These are phyloP conservation scores for Philhelius pedissequus DNA, from an alignment of 2,888 invertebrate species.

Conservation along the genomic window DNA sequence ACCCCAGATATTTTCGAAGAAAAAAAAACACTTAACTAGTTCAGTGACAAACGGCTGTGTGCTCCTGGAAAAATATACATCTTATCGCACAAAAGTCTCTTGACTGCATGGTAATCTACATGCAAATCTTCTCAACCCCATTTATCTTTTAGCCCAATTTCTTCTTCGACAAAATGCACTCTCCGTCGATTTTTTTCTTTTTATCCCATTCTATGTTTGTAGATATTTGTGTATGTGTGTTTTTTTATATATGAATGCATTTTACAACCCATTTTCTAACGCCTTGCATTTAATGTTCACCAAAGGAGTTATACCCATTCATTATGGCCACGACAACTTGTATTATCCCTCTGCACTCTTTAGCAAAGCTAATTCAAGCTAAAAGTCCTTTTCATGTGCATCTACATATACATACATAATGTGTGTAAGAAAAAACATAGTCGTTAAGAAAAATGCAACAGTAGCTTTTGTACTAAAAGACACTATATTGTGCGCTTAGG, in stretches of 20 bases:
- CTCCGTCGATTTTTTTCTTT: background rate
- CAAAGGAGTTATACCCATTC: constrained; percentile 62
- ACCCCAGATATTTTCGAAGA: background rate
- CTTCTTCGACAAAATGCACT: constrained; percentile 3
- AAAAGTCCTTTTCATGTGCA: constrained; percentile 49
- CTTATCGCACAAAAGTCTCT: constrained; percentile 1
- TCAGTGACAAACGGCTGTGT: constrained; percentile 4
- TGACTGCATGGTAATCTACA: constrained; percentile 32
- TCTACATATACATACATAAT: background rate
- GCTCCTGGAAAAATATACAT: background rate
- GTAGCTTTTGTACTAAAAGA: constrained; percentile 37
- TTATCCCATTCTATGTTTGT: background rate
- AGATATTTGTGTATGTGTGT: background rate
- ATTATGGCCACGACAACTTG: constrained; percentile 50
- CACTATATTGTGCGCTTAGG: background rate
- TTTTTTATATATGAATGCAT: constrained; percentile 16
- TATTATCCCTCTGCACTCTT: constrained; percentile 56
- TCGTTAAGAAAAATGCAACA: constrained; percentile 56
- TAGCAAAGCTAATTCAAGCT: constrained; percentile 63
- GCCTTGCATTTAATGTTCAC: constrained; percentile 60
- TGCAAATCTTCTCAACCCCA: constrained; percentile 31
- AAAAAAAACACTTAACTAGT: background rate
- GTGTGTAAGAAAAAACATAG: background rate
- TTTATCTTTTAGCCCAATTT: constrained; percentile 31
- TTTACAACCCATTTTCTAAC: constrained; percentile 63